Conservation (phyloP, 2,888 invertebrate species). For the Phania funesta region DNA sequence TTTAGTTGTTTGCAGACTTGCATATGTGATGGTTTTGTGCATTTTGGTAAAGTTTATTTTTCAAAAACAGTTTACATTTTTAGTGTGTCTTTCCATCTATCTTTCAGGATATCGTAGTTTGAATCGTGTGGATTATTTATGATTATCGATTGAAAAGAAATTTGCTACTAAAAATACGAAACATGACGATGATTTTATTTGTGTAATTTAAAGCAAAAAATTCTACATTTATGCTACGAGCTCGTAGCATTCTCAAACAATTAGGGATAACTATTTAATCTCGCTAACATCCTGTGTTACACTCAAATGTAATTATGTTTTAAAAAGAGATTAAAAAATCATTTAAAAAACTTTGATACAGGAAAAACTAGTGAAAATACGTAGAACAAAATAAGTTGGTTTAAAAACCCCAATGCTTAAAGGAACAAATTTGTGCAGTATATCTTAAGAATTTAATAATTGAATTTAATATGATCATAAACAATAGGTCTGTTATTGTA, state of each 20-base stretch:
- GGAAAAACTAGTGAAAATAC: too few species aligned
- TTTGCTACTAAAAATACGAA: slow-evolving; percentile 25
- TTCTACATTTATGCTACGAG: neutral
- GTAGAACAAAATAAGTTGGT: too few species aligned
- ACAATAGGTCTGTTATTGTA: neutral
- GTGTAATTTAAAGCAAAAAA: neutral
- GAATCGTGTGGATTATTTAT: slow-evolving; percentile 44
- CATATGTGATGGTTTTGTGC: neutral
- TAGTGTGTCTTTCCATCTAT: neutral
- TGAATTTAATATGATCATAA: too few species aligned
- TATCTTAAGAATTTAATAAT: too few species aligned
- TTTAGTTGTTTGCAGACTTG: neutral
- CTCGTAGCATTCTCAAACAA: too few species aligned
- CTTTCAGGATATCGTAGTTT: neutral
- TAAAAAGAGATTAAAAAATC: too few species aligned
- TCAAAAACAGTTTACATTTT: slow-evolving; percentile 7
- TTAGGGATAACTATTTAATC: too few species aligned
- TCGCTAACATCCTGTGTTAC: too few species aligned
- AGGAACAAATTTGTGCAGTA: too few species aligned
- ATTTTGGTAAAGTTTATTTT: slow-evolving; percentile 19
- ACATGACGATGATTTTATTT: slow-evolving; percentile 3
- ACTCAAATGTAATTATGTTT: too few species aligned
- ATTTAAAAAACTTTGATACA: too few species aligned
- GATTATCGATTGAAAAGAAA: slow-evolving; percentile 54
- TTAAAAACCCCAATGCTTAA: too few species aligned